Evolutionary conservation across 2,888 invertebrate species (phyloP).

Genomic region (Stenolophus ochropezus): DNA sequence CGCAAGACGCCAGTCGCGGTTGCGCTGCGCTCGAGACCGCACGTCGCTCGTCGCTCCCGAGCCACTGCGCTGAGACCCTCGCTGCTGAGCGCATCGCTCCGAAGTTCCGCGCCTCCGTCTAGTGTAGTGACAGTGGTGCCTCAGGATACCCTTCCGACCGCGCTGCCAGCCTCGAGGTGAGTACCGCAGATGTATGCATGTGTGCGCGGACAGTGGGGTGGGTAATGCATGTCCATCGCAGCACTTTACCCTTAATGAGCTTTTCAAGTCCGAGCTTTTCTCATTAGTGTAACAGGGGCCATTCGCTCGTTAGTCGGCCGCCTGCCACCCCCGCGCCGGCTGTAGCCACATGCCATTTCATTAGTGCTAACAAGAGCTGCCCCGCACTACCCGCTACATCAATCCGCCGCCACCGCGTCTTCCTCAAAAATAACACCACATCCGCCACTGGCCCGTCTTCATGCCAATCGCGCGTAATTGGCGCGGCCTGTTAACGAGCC

Average conservation of each 20-base stretch:
- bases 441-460: constrained; percentile 24
- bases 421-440: neutral
- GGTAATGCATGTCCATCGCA: constrained; percentile 64
- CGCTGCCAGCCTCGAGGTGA: neutral
- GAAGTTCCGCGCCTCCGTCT: neutral
- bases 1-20: constrained; percentile 39
- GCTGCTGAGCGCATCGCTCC: neutral
- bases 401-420: constrained; percentile 55
- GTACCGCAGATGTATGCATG: neutral
- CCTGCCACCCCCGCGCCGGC: neutral
- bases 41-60: neutral
- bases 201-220: neutral
- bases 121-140: neutral
- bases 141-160: too few relatives aligned
- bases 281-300: constrained; percentile 72
- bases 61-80: neutral
- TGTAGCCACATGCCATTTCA: constrained; percentile 70
- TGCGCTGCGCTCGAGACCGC: constrained; percentile 5
- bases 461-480: constrained; percentile 45
- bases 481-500: constrained; percentile 9
- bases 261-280: constrained; percentile 72
- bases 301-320: constrained; percentile 68
- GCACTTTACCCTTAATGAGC: constrained; percentile 71
- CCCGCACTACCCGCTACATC: constrained; percentile 62
- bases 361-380: constrained; percentile 70